Base-by-base conservation (phyloP, 2,888 invertebrate genomes). In the Pyralis farinalis region DNA sequence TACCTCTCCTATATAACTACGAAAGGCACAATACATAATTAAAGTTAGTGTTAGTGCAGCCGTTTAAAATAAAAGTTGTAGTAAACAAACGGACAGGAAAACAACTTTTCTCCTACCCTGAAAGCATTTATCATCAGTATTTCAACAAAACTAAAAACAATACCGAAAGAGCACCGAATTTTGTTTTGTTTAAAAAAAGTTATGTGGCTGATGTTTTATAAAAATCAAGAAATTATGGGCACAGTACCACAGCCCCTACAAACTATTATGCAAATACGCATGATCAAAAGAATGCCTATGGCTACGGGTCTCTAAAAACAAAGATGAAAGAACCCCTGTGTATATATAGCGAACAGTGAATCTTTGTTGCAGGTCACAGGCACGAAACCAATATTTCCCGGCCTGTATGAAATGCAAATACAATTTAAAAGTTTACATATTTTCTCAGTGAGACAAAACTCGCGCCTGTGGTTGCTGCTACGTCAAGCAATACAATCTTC, bases 341-440 rank as follows among this genome's bases (percentile, higher is more conserved):
- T 62, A 70, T 65, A n/a, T n/a, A 57, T 52, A 52, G 55, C 63
- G 21, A 5, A 25, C 5, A 25, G 59, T 61, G 68, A 73, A 70
- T 68, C 79, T 72, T 72, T 72, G 73, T 66, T 59, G 60, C 55
- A 53, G 66, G 56, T 55, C 59, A 51, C 67, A 58, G 66, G 72
- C 75, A 72, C 67, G 71, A 61, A 76, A 72, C 73, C 79, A 83
- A 86, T 84, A 82, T 85, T 81, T 79, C 70, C 68, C 62, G 59
- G 71, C 73, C 69, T 72, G 74, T 78, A 84, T 85, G 78, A 82
- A 82, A 83, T 79, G 81, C 83, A 88, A 87, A 86, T 86, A 88
- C 76, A 84, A 86, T 86, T 86, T 84, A 71, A 81, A 85, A 86
- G 81, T 85, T 84, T 82, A 76, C 83, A 85, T 84, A 82, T 83